These are phyloP conservation scores for Quadriops clusia DNA, from an alignment of 2,888 invertebrate species.

Conservation along the genomic window DNA sequence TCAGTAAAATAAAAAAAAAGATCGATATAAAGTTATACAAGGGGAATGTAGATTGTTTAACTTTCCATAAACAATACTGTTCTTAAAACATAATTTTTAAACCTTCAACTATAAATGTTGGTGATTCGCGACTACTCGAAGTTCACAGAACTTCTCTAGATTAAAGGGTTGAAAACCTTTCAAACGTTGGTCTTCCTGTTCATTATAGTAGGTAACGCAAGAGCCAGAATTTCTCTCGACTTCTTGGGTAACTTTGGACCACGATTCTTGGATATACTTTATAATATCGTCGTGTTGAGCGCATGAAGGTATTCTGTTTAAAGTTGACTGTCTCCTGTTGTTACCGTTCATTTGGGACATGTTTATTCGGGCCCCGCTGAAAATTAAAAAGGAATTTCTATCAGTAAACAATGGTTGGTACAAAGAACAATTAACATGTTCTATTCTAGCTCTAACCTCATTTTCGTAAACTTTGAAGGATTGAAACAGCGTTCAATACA, in stretches of 20 bases:
- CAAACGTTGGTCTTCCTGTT: conserved; percentile 42
- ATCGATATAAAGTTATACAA: too few relatives aligned
- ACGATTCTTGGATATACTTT: conserved; percentile 66
- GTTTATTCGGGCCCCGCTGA: conserved; percentile 33
- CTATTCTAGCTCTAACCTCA: too few relatives aligned
- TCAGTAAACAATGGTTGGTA: too few relatives aligned
- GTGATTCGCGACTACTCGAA: conserved; percentile 56
- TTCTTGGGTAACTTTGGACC: conserved; percentile 49
- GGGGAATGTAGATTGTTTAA: too few relatives aligned
- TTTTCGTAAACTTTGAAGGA: too few relatives aligned
- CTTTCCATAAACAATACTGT: too few relatives aligned
- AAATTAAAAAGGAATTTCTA: conserved; percentile 3
- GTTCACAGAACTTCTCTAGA: conserved; percentile 65
- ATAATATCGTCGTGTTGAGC: conserved; percentile 67
- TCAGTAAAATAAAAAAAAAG: too few relatives aligned
- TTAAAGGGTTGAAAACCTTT: conserved; percentile 69
- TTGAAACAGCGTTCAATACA: too few relatives aligned
- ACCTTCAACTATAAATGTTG: too few relatives aligned
- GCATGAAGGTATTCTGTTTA: conserved; percentile 23
- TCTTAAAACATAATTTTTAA: too few relatives aligned
- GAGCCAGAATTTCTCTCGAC: conserved; percentile 31
- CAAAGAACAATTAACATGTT: too few relatives aligned
- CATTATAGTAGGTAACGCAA: conserved; percentile 54
- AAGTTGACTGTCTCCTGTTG: conserved; percentile 22
- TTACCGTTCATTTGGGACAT: conserved; percentile 33